Base-by-base conservation (phyloP, 2,797 vertebrate genomes). In the Megaceryle alcyon region DNA sequence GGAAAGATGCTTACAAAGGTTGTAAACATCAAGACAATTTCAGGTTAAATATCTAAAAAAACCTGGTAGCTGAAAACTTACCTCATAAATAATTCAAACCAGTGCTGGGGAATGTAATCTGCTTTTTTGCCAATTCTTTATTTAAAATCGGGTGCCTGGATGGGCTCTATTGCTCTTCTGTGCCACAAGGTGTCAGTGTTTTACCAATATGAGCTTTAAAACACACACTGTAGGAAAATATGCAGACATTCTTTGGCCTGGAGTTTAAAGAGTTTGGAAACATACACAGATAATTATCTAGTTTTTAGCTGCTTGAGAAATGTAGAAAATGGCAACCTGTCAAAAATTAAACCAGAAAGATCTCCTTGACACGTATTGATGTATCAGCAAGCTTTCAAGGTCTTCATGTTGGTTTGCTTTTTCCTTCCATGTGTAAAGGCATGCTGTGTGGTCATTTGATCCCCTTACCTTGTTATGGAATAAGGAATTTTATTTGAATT, bases 161-260 rank as follows among this genome's bases (percentile, higher is more conserved):
- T 21, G 41, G 9, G n/a, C 82, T 91, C 61, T 80, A 59, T 81
- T 96, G 39, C 90, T 61, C n/a, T 10, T 21, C 66, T 9, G 13
- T 29, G 78, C 97, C 98, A 98, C 97, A 94, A 97, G 98, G 96
- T 98, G 98, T 96, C 98, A 96, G n/a, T 97, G 80, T 97, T 94
- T 95, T 69, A 97, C 96, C 96, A 97, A 18, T 1, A 76, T 95
- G 94, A 59, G 44, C 57, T 48, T 84, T 37, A 68, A 95, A 93
- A 64, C 0, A 29, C 49, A n/a, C 60, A 16, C 39, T 35, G 3
- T 0, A 68, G 56, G n/a, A 84, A 93, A 86, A 81, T 65, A 95
- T 29, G 44, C 57, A 88, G 85, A 44, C 65, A 65, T 48, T 26
- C 88, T 19, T 54, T 96, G 5, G 3, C 54, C 90, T 89, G 75